A percentile compares a stretch with the other conserved stretches of the same genome.
These are phyloP conservation scores for Artibeus lituratus DNA, from an alignment of 2,797 vertebrate genomes.

Conservation along the genomic window DNA sequence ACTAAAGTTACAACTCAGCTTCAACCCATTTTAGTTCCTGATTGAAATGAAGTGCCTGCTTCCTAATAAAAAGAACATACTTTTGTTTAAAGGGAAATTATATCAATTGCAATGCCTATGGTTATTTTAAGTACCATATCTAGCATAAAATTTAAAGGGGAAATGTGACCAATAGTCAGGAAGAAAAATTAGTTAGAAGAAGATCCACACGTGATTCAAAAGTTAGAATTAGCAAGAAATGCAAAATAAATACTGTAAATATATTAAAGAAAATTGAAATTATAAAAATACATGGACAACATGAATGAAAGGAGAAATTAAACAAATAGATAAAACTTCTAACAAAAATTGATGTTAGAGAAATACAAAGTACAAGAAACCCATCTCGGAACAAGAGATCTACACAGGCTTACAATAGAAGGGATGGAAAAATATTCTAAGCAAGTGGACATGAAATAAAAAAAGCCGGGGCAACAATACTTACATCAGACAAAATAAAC, in stretches of 20 bases:
- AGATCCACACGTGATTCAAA: background rate
- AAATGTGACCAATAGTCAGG: background rate
- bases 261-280: background rate
- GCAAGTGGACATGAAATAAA: too few species aligned
- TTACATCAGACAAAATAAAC: too few species aligned
- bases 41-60: background rate
- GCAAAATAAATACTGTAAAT: background rate
- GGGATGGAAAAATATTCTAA: too few species aligned
- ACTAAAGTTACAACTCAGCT: background rate
- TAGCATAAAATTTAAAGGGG: background rate
- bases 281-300: background rate
- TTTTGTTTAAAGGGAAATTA: background rate
- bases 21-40: background rate
- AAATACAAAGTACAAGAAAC: background rate
- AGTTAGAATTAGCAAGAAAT: background rate
- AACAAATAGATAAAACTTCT: background rate
- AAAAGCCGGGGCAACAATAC: too few species aligned
- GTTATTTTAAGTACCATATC: background rate
- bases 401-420: too few species aligned
- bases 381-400: too few species aligned
- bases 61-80: background rate
- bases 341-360: background rate
- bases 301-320: background rate
- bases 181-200: background rate
- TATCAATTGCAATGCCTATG: background rate